These are phyloP conservation scores for Butorides virescens DNA, from an alignment of 2,113 vertebrate genomes.

Conservation along the genomic window DNA sequence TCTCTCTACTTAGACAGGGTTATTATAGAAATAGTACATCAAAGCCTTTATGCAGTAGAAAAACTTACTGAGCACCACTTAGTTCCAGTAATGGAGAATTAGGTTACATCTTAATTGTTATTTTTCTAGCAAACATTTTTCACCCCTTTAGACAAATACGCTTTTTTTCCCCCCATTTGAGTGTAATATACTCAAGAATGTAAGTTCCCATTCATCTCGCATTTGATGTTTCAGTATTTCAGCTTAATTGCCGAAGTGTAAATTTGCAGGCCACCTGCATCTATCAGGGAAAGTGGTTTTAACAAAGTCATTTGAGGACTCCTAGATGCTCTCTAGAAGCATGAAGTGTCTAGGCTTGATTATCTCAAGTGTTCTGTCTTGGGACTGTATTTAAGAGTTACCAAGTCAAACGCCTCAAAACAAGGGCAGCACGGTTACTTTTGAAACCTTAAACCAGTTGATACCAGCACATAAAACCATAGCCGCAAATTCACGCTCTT, in stretches of 20 bases:
- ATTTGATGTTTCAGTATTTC: not conserved
- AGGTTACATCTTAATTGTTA: not conserved
- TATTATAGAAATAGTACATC: not conserved
- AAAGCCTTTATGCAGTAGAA: not conserved
- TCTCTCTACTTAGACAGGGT: not conserved
- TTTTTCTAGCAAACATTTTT: not conserved
- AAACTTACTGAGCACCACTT: not conserved
- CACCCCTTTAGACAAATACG: not conserved
- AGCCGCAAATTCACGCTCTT: not conserved
- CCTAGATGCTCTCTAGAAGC: not conserved
- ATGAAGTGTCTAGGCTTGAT: not conserved
- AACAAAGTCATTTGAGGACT: not conserved
- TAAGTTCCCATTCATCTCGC: not conserved
- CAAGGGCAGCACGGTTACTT: not conserved
- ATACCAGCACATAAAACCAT: not conserved
- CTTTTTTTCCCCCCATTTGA: accelerated
- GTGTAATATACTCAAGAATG: not conserved
- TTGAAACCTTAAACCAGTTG: not conserved
- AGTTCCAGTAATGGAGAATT: not conserved
- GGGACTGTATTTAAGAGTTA: not conserved
- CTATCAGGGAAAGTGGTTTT: not conserved
- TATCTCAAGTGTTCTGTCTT: not conserved
- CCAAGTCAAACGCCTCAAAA: not conserved
- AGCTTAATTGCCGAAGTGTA: not conserved
- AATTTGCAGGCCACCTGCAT: not conserved